These are phyloP conservation scores for Lycorma delicatula DNA, from an alignment of 1,140 invertebrate genomes.

Conservation along the genomic window DNA sequence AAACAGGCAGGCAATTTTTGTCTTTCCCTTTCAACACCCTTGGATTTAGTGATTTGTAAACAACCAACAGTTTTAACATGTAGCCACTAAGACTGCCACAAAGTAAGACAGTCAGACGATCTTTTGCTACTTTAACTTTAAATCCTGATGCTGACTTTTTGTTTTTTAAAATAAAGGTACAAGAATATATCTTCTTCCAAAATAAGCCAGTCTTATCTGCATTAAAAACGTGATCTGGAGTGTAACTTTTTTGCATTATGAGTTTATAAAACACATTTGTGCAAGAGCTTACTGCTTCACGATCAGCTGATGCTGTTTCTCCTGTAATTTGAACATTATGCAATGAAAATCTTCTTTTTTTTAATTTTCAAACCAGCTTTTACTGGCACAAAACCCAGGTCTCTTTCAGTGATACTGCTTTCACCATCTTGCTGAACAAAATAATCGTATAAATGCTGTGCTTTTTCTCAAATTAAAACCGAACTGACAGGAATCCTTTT, in stretches of 20 bases:
- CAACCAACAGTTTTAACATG: constrained; percentile 29
- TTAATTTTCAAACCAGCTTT: neutral
- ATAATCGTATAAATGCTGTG: neutral
- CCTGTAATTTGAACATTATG: neutral
- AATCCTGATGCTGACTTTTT: constrained; percentile 21
- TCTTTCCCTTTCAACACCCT: constrained; percentile 23
- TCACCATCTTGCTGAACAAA: neutral
- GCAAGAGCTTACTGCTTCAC: neutral
- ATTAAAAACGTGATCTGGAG: neutral
- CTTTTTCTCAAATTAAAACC: neutral
- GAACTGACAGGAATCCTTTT: neutral
- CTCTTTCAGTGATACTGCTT: neutral
- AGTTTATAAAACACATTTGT: neutral
- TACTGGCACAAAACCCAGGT: neutral
- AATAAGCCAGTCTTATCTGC: neutral
- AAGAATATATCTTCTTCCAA: neutral
- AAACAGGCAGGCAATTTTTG: constrained; percentile 33
- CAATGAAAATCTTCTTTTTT: neutral
- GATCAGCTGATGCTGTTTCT: neutral
- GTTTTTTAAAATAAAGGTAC: neutral
- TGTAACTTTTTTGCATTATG: neutral
- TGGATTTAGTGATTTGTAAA: constrained; percentile 27
- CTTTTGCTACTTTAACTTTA: constrained; percentile 28
- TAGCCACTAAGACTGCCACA: constrained; percentile 28
- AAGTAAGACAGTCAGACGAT: constrained; percentile 29